Percentiles rank a stretch among this genome's conserved stretches.
These are phyloP conservation scores for Drosophila eohydei DNA, from an alignment of 2,888 invertebrate species.

Conservation along the genomic window DNA sequence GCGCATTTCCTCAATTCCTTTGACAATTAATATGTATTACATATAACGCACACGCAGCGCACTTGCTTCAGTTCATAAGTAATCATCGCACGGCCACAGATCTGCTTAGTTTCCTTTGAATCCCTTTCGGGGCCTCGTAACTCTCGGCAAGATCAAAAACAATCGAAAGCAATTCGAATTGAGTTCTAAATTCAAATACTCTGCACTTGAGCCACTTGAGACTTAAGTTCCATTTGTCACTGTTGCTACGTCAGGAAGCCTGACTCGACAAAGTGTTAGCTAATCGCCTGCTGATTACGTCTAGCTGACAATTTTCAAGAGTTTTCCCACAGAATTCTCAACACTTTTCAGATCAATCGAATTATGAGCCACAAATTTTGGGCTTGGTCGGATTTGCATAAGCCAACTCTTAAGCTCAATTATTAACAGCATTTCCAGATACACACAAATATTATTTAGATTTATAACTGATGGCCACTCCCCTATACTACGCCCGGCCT, in stretches of 20 bases:
- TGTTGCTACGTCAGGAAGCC: slow-evolving; percentile 51
- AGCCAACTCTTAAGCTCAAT: slow-evolving; percentile 38
- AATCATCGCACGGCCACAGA: slow-evolving; percentile 50
- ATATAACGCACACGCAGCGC: slow-evolving; percentile 33
- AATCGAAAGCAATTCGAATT: slow-evolving; percentile 18
- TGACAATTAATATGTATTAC: slow-evolving; percentile 72
- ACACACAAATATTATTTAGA: slow-evolving; percentile 43
- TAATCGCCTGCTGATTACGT: slow-evolving; percentile 34
- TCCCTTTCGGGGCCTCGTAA: slow-evolving; percentile 44
- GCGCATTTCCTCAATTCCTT: slow-evolving; percentile 74
- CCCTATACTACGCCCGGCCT: slow-evolving; percentile 29
- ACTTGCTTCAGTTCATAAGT: slow-evolving; percentile 53
- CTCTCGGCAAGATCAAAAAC: slow-evolving; percentile 61
- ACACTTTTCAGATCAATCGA: slow-evolving; percentile 14
- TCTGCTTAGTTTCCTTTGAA: slow-evolving; percentile 55
- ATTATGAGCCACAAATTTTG: slow-evolving; percentile 47
- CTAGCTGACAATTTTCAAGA: slow-evolving; percentile 49
- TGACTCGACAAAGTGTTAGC: slow-evolving; percentile 13
- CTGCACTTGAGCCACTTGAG: slow-evolving; percentile 52
- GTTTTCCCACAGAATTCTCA: slow-evolving; percentile 21
- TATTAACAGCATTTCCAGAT: slow-evolving; percentile 39
- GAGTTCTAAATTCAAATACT: slow-evolving; percentile 8
- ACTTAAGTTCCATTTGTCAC: slow-evolving; percentile 53
- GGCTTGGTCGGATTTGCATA: slow-evolving; percentile 61
- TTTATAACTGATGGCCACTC: slow-evolving; percentile 49